Percentiles rank a stretch among this genome's conserved stretches.
Conservation (phyloP, 2,797 vertebrate genomes). For the Onychomys torridus region DNA sequence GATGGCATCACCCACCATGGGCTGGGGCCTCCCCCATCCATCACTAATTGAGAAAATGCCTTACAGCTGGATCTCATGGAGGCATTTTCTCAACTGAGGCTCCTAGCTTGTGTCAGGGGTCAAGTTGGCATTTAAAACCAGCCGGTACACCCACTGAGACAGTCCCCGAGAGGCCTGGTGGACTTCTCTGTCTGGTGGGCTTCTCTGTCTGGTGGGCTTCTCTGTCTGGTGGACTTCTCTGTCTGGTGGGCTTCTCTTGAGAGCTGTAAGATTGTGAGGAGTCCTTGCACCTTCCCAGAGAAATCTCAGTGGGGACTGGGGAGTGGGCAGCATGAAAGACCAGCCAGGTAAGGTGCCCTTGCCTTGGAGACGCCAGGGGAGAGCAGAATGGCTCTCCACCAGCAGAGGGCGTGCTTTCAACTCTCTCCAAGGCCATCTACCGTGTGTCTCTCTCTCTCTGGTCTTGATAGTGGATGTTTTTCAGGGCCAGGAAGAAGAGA, state of each 20-base stretch:
- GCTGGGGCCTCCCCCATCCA: background rate
- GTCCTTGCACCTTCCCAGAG: background rate
- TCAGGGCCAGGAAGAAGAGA: slow-evolving; percentile 60
- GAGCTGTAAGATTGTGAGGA: background rate
- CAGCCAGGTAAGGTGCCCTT: background rate
- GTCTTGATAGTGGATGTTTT: slow-evolving; percentile 66
- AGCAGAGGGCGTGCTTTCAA: background rate
- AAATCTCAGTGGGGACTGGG: background rate
- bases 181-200: background rate
- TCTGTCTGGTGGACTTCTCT: background rate
- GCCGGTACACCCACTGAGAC: too few relatives aligned
- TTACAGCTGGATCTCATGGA: background rate
- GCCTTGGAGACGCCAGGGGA: background rate
- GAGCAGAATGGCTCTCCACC: background rate
- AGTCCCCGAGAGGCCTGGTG: background rate
- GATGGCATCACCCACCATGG: background rate
- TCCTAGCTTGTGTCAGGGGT: background rate
- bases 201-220: slow-evolving; percentile 2
- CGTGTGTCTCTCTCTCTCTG: background rate
- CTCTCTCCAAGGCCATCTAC: background rate
- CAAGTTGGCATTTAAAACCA: background rate
- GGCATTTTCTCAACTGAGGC: background rate
- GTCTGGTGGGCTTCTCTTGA: background rate
- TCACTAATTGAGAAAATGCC: background rate
- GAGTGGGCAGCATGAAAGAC: background rate